Evolutionary conservation across 2,888 invertebrate species (phyloP).

Genomic region (Eristalis tenax): DNA sequence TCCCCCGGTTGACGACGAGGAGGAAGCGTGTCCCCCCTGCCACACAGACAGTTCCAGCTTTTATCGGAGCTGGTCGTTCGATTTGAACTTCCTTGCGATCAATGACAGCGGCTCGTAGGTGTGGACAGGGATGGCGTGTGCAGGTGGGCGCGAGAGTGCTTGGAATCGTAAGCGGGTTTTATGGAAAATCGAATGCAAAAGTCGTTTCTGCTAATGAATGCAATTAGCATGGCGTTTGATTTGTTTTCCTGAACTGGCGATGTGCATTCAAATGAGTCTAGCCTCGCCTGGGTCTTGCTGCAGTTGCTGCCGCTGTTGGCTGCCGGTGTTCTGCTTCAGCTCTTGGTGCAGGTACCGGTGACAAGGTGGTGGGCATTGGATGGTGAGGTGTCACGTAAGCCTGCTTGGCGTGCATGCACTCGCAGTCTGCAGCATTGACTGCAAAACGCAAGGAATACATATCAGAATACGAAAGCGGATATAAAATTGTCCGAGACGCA

Average conservation of each 20-base stretch:
- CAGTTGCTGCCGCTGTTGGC: not conserved
- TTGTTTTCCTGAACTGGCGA: slow-evolving; percentile 61
- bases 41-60: slow-evolving; percentile 31
- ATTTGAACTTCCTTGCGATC: slow-evolving; percentile 33
- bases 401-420: not conserved
- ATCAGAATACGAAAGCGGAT: not conserved
- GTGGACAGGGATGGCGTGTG: not conserved
- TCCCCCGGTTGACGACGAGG: slow-evolving; percentile 11
- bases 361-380: not conserved
- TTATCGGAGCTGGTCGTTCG: slow-evolving; percentile 24
- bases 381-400: not conserved
- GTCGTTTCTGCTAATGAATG: slow-evolving; percentile 65
- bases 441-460: not conserved
- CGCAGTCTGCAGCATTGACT: not conserved
- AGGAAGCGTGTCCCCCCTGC: not conserved
- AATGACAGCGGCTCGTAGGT: not conserved
- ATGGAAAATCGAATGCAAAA: slow-evolving; percentile 64
- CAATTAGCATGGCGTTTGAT: slow-evolving; percentile 70
- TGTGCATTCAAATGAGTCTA: slow-evolving; percentile 54
- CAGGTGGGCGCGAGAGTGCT: slow-evolving; percentile 40
- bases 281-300: slow-evolving; percentile 1
- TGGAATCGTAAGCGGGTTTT: slow-evolving; percentile 62
- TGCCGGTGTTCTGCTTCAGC: not conserved
- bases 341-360: slow-evolving; percentile 9
- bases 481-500: not conserved